Evolutionary conservation across 2,113 vertebrate species (phyloP).

Genomic region (Alosa alosa): DNA sequence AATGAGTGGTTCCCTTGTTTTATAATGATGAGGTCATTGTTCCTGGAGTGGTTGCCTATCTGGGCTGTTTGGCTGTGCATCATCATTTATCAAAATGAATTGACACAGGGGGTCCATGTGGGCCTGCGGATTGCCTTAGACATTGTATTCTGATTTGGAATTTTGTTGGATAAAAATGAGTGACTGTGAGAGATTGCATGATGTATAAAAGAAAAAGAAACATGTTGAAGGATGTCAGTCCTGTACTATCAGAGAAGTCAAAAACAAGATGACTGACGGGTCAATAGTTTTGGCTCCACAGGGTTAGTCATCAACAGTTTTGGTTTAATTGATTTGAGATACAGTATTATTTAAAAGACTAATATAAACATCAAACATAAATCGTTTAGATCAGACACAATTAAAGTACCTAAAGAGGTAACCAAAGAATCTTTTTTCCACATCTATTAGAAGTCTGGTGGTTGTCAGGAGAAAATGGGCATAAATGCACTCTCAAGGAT

Average conservation of each 20-base stretch:
- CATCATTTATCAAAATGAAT: not conserved
- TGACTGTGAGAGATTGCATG: no score
- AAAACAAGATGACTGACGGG: no score
- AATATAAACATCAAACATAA: not conserved
- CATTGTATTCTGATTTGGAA: not conserved
- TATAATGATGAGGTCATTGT: not conserved
- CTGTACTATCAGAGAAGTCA: no score
- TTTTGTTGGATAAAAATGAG: not conserved
- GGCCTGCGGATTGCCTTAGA: not conserved
- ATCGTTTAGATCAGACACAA: not conserved
- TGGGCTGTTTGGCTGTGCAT: slow-evolving; percentile 63
- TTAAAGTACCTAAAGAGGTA: not conserved
- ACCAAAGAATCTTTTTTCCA: not conserved
- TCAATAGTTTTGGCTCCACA: not conserved
- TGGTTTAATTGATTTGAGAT: not conserved
- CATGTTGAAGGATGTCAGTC: no score
- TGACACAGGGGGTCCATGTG: not conserved
- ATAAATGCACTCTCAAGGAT: not conserved
- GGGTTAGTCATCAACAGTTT: not conserved
- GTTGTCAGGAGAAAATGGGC: not conserved
- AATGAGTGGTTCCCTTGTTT: not conserved
- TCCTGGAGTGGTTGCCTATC: slow-evolving; percentile 43
- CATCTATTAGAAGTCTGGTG: not conserved
- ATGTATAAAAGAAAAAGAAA: no score
- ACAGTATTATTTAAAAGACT: not conserved